Evolutionary conservation across 2,888 invertebrate species (phyloP).

Genomic region (Hedychridium roseum): DNA sequence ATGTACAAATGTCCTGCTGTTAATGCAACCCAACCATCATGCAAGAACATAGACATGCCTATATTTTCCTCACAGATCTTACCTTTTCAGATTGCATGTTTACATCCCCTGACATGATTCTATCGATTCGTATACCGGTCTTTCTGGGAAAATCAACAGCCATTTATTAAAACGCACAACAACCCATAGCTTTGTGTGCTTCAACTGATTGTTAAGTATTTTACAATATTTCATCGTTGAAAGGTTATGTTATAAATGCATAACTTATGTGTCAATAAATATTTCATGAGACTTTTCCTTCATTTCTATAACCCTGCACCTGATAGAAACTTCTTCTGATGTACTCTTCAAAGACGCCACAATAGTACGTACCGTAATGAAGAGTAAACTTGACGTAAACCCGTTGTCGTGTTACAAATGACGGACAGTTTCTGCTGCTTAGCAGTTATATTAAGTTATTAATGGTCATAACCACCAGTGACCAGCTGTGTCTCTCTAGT

Average conservation of each 20-base stretch:
- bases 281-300: too few relatives aligned
- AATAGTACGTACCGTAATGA: slow-evolving; percentile 22
- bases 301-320: too few relatives aligned
- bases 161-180: slow-evolving; percentile 4
- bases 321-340: too few relatives aligned
- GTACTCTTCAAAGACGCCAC: too few relatives aligned
- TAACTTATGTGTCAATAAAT: background rate
- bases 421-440: slow-evolving; percentile 1
- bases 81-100: slow-evolving; percentile 58
- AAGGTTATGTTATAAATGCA: background rate
- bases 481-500: too few relatives aligned
- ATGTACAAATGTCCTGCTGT: slow-evolving; percentile 13
- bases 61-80: slow-evolving; percentile 18
- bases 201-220: background rate
- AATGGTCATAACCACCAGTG: too few relatives aligned
- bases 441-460: too few relatives aligned
- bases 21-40: slow-evolving; percentile 28
- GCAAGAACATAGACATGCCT: slow-evolving; percentile 30
- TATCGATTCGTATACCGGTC: background rate
- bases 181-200: background rate
- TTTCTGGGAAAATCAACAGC: slow-evolving; percentile 6
- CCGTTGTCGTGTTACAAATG: slow-evolving; percentile 5
- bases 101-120: slow-evolving; percentile 54
- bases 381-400: slow-evolving; percentile 20
- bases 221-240: background rate